These are phyloP conservation scores for Drosophila chauvacae DNA, from an alignment of 1,140 invertebrate genomes.

Conservation along the genomic window DNA sequence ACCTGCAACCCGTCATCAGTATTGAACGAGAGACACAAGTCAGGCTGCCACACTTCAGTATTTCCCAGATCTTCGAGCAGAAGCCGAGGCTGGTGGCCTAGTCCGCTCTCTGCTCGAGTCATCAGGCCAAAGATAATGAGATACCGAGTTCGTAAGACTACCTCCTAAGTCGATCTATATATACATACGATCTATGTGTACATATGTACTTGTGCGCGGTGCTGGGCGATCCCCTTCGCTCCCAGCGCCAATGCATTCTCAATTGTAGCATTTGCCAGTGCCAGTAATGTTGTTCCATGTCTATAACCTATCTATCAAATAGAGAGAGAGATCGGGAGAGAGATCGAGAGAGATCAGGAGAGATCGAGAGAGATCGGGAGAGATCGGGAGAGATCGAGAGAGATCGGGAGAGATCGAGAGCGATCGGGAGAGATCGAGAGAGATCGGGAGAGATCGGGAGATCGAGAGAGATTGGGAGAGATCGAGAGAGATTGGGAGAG, in stretches of 20 bases:
- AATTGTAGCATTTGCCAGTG: slow-evolving; percentile 62
- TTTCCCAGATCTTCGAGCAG: slow-evolving; percentile 14
- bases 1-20: slow-evolving; percentile 27
- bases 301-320: slow-evolving; percentile 47
- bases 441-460: too few relatives aligned
- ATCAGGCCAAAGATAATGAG: background rate
- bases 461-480: too few relatives aligned
- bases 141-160: slow-evolving; percentile 13
- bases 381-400: too few relatives aligned
- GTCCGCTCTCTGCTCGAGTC: background rate
- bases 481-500: too few relatives aligned
- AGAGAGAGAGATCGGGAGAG: background rate
- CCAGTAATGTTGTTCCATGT: slow-evolving; percentile 72
- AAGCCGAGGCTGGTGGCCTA: background rate
- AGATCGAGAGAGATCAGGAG: too few relatives aligned
- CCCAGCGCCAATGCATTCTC: slow-evolving; percentile 16
- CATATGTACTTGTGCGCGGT: slow-evolving; percentile 4
- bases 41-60: slow-evolving; percentile 31
- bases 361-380: too few relatives aligned
- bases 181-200: background rate
- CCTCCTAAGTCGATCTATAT: slow-evolving; percentile 18
- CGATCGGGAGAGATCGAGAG: background rate
- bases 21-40: slow-evolving; percentile 43
- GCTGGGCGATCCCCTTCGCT: background rate
- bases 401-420: background rate